A percentile compares a stretch with the other conserved stretches of the same genome.
Conservation (phyloP, 2,113 vertebrate genomes). For the Pungitius pungitius region DNA sequence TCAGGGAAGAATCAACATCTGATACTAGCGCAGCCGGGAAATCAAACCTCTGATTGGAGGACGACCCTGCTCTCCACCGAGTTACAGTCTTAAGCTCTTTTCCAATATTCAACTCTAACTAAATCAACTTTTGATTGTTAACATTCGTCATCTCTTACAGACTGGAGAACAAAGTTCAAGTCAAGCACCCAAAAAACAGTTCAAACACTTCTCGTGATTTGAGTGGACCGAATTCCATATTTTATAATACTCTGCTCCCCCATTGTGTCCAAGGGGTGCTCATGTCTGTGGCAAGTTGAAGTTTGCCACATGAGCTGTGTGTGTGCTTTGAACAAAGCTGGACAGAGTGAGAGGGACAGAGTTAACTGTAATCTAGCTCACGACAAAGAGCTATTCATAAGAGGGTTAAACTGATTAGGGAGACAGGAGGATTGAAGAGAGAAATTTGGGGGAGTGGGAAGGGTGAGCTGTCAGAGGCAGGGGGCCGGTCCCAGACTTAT, state of each 20-base stretch:
- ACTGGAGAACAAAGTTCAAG: conserved; percentile 15
- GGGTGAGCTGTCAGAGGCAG: conserved; percentile 66
- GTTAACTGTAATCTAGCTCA: conserved; percentile 84
- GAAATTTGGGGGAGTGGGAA: conserved; percentile 73
- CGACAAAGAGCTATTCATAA: conserved; percentile 86
- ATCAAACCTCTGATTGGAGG: too few species aligned
- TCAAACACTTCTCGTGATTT: conserved; percentile 10
- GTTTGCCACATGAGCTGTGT: conserved; percentile 53
- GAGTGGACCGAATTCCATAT: neutral
- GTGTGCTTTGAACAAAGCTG: conserved; percentile 52
- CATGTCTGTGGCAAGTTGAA: conserved; percentile 6
- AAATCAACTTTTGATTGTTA: conserved; percentile 28
- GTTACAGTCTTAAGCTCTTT: neutral
- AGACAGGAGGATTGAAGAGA: conserved; percentile 79
- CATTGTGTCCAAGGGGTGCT: conserved; percentile 13
- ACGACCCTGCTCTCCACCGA: too few species aligned
- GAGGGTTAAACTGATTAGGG: conserved; percentile 84
- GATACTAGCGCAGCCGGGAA: too few species aligned
- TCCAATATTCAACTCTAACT: neutral
- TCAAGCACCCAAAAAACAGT: neutral
- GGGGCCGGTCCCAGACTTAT: conserved; percentile 72
- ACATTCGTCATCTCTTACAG: conserved; percentile 15
- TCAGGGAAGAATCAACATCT: too few species aligned
- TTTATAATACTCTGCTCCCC: conserved; percentile 13
- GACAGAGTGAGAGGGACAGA: conserved; percentile 72